phyloP scores from a whole-genome alignment of 2,797 vertebrate species.

The Channa striata region DNA sequence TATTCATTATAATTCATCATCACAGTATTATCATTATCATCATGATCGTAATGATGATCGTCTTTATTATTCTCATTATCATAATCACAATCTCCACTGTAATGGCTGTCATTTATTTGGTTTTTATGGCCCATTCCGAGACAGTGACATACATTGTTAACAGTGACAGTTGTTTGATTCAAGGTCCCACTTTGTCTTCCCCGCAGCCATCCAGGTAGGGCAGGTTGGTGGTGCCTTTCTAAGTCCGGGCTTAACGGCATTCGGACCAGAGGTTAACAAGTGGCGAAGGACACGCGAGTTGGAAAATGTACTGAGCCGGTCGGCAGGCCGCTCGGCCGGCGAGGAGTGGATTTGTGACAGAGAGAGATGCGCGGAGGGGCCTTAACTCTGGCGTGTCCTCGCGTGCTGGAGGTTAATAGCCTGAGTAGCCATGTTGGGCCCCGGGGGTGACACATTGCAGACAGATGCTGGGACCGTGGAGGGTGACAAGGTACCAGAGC shows the following conservation, averaged over 20 bases:
- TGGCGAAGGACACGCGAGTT: conserved; percentile 43
- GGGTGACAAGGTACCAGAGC: conserved; percentile 69
- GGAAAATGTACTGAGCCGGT: not conserved
- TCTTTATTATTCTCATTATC: conserved; percentile 87
- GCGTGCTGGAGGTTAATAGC: conserved; percentile 78
- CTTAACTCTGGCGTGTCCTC: conserved; percentile 71
- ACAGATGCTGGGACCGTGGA: conserved; percentile 72
- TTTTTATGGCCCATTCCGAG: conserved; percentile 81
- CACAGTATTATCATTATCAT: conserved; percentile 81
- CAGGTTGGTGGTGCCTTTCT: conserved; percentile 1
- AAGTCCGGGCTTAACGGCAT: conserved; percentile 8
- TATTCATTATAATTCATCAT: conserved; percentile 82
- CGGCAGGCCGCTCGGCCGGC: not conserved
- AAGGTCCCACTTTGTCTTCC: conserved; percentile 74
- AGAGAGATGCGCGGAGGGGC: conserved; percentile 52
- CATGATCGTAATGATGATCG: conserved; percentile 82
- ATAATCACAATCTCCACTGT: conserved; percentile 83
- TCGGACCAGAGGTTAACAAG: conserved; percentile 52
- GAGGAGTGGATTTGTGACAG: conserved; percentile 66
- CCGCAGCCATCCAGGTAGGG: conserved; percentile 61
- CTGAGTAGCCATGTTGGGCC: conserved; percentile 76
- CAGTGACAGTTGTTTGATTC: conserved; percentile 82
- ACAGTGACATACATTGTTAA: conserved; percentile 77
- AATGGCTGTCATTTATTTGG: conserved; percentile 81
- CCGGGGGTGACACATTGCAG: conserved; percentile 74